Percentiles rank a stretch among this genome's conserved stretches.
Conservation (phyloP, 2,113 vertebrate genomes). For the Psophia crepitans region DNA sequence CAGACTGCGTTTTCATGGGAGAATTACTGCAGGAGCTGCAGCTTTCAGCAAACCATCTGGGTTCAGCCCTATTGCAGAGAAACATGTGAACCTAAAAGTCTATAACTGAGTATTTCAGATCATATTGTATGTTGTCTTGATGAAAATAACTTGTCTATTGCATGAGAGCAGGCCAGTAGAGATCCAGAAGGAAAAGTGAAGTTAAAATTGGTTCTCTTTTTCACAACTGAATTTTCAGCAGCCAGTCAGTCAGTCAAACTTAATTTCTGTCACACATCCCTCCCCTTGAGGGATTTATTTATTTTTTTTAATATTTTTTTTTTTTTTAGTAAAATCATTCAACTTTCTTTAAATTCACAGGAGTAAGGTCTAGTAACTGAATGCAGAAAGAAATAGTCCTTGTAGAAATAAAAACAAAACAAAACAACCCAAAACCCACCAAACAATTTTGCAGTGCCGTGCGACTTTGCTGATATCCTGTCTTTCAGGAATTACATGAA, state of each 20-base stretch:
- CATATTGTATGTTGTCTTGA: constrained; percentile 46
- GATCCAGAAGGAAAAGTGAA: constrained; percentile 66
- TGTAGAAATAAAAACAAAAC: neutral
- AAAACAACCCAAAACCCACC: accelerated
- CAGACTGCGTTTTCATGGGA: neutral
- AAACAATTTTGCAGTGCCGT: neutral
- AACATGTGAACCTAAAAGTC: constrained; percentile 60
- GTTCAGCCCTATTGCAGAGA: constrained; percentile 59
- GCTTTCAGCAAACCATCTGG: neutral
- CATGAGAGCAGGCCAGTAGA: constrained; percentile 75
- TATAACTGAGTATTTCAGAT: constrained; percentile 38
- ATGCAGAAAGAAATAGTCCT: constrained; percentile 13
- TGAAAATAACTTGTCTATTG: constrained; percentile 49
- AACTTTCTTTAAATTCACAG: constrained; percentile 41
- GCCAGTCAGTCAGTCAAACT: constrained; percentile 53
- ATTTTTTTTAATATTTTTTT: neutral
- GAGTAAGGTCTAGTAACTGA: constrained; percentile 34
- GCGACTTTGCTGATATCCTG: neutral
- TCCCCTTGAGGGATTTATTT: constrained; percentile 14
- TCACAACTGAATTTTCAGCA: constrained; percentile 64
- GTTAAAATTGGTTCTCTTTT: constrained; percentile 82
- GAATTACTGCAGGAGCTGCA: neutral
- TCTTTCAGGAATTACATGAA: constrained; percentile 89
- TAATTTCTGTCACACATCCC: constrained; percentile 5
- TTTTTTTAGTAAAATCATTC: neutral